These are phyloP conservation scores for Clostera curtula DNA, from an alignment of 2,888 invertebrate species.

Conservation along the genomic window DNA sequence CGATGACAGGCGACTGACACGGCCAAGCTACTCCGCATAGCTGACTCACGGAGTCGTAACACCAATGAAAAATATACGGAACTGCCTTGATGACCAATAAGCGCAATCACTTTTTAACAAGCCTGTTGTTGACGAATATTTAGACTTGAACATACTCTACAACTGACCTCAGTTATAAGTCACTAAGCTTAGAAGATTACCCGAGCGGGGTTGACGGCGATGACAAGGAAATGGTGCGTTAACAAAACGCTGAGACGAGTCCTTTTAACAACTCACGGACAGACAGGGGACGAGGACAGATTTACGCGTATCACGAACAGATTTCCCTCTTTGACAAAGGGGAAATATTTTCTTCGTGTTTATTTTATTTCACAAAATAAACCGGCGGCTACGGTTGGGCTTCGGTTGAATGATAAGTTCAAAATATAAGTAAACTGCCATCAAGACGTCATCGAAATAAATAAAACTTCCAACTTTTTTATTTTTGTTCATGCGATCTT, in stretches of 20 bases:
- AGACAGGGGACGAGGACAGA: conserved; percentile 67
- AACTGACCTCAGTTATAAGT: conserved; percentile 32
- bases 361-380: conserved; percentile 45
- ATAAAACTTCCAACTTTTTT: conserved; percentile 17
- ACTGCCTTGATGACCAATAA: conserved; percentile 40
- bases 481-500: conserved; percentile 18
- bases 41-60: conserved; percentile 57
- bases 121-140: conserved; percentile 28
- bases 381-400: conserved; percentile 30
- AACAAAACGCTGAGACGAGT: conserved; percentile 64
- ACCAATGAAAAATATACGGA: conserved; percentile 49
- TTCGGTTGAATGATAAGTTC: no score
- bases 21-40: conserved; percentile 50
- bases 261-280: conserved; percentile 61
- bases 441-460: conserved; percentile 17
- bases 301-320: conserved; percentile 69
- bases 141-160: conserved; percentile 17
- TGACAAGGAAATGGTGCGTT: conserved; percentile 65
- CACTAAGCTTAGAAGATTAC: conserved; percentile 53
- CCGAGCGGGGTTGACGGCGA: conserved; percentile 52
- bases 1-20: conserved; percentile 67
- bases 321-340: conserved; percentile 66
- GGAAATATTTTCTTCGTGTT: conserved; percentile 47
- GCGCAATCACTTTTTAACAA: conserved; percentile 41
- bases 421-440: no score